phyloP scores from a whole-genome alignment of 2,888 invertebrate species.

The Dicycla oo region DNA sequence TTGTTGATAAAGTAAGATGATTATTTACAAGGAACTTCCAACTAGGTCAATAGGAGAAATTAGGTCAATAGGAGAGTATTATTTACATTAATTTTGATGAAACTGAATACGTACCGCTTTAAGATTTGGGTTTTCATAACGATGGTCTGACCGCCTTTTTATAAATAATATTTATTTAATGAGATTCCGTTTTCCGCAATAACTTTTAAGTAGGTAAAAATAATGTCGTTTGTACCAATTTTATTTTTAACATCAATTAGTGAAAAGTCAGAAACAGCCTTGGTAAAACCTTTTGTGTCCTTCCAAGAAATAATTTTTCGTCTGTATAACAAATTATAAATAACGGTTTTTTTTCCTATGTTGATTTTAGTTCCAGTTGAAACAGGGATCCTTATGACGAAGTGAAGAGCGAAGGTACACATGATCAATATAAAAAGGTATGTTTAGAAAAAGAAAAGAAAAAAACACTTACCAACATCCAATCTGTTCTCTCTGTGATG shows the following conservation, averaged over 20 bases:
- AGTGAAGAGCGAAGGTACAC: background rate
- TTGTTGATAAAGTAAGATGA: background rate
- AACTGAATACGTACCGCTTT: slow-evolving; percentile 44
- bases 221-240: slow-evolving; percentile 1
- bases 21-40: slow-evolving; percentile 26
- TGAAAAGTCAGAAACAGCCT: background rate
- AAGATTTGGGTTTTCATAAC: slow-evolving; percentile 38
- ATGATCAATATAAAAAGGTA: background rate
- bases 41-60: slow-evolving; percentile 55
- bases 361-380: background rate
- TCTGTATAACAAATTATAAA: background rate
- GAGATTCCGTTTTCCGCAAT: slow-evolving; percentile 4
- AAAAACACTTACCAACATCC: slow-evolving; percentile 13
- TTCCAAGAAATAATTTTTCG: background rate
- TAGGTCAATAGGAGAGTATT: slow-evolving; percentile 56
- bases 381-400: background rate
- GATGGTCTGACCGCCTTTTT: slow-evolving; percentile 8
- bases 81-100: slow-evolving; percentile 60
- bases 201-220: background rate
- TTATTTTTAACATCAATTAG: slow-evolving; percentile 5
- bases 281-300: background rate
- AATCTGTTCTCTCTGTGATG: background rate
- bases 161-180: slow-evolving; percentile 18
- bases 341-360: background rate
- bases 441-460: background rate